Base-by-base conservation (phyloP, 2,113 vertebrate species). In the Cryptotis parvus region DNA sequence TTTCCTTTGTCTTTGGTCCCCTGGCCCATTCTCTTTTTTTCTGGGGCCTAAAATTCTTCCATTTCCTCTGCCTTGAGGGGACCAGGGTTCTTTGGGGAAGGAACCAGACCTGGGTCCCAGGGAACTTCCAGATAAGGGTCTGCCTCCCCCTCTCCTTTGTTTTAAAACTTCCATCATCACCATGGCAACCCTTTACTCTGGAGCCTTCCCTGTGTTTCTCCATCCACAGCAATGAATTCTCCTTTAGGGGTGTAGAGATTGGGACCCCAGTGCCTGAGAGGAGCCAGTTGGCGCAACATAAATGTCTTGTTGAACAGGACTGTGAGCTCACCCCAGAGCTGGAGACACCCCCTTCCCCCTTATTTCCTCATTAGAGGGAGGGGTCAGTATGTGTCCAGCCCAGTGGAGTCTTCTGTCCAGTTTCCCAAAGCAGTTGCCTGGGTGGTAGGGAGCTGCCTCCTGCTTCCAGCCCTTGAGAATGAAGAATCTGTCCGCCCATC, bases 101-200 rank as follows among this genome's bases (percentile, higher is more conserved):
- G 49, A 78, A 37, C 12, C 61, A 52, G 37, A 22, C 18, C 35
- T 18, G 72, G 76, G 61, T 79, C 52, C 82, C 39, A 70, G 43
- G 63, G 61, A 86, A 68, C 77, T 90, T 74, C 45, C 66, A 5
- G 58, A 93, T 74, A 88, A 66, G 33, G 72, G 79, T 49, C 45
- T 49, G 45, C 69, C 39, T 70, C 18, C 73, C 66, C 74, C 66
- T 79, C 37, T 94, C 95, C 96, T 96, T 92, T 95, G 91, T 97
- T 98, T 96, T 96, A 96, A 97, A 97, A 97, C 95, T 98, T 97
- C 96, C 92, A 96, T 97, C 92, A 92, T 98, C 92, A 91, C 97
- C 95, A 97, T 98, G 97, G 97, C 96, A 97, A 97, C 95, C 78
- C 73, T 90, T 94, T 92, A 94, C 89, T 95, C 79, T 55, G 31